Percentiles rank a stretch among this genome's conserved stretches.
These are phyloP conservation scores for Papilio xuthus DNA, from an alignment of 1,140 invertebrate species.

Conservation along the genomic window DNA sequence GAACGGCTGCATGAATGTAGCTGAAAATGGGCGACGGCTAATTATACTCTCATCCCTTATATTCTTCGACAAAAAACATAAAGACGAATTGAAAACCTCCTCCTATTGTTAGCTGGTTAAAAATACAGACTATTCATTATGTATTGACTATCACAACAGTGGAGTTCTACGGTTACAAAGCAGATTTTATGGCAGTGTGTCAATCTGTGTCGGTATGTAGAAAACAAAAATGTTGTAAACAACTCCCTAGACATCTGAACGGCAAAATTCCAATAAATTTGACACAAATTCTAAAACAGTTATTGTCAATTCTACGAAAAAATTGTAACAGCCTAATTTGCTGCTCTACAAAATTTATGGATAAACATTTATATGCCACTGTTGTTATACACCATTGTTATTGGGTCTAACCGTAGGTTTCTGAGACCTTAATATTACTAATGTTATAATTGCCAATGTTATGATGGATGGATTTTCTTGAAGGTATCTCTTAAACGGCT, in stretches of 20 bases:
- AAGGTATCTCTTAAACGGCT: no score
- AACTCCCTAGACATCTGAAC: slow-evolving; percentile 1
- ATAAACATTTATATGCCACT: background rate
- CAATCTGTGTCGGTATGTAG: background rate
- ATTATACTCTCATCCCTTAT: background rate
- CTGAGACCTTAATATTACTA: no score
- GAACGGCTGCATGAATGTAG: no score
- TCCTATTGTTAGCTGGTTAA: no score
- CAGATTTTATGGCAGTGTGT: background rate
- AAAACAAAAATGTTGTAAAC: background rate
- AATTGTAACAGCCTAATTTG: background rate
- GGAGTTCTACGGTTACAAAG: background rate
- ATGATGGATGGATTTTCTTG: no score
- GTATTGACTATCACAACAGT: no score
- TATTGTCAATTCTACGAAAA: background rate
- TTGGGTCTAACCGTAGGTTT: no score
- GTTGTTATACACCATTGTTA: no score
- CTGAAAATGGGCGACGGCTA: no score
- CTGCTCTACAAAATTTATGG: background rate
- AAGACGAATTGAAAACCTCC: no score
- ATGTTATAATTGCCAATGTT: no score
- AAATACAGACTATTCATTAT: no score
- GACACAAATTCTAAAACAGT: background rate
- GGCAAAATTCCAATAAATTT: background rate
- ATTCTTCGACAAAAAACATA: background rate